Evolutionary conservation across 2,797 vertebrate species (phyloP).

Genomic region (Etheostoma nigrum): DNA sequence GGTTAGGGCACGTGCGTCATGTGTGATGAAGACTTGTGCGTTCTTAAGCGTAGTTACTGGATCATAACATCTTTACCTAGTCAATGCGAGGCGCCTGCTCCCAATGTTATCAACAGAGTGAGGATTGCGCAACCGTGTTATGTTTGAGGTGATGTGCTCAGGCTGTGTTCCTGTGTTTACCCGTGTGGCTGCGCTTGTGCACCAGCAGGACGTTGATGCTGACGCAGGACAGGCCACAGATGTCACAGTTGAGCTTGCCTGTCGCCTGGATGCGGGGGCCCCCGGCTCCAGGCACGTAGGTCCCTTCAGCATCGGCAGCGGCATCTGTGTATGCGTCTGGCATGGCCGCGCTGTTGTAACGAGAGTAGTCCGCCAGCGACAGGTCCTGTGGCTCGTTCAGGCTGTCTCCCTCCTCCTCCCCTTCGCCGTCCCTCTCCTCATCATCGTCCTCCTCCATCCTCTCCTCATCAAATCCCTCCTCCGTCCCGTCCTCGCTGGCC

Average conservation of each 20-base stretch:
- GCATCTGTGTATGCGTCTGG: constrained; percentile 77
- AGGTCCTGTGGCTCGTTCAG: constrained; percentile 81
- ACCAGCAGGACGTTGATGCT: constrained; percentile 97
- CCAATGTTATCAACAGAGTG: constrained; percentile 19
- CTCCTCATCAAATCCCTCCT: constrained; percentile 73
- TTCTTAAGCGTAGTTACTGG: constrained; percentile 3
- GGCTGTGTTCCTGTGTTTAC: constrained; percentile 83
- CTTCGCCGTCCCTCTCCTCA: constrained; percentile 62
- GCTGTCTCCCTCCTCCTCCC: constrained; percentile 69
- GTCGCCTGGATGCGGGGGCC: constrained; percentile 51
- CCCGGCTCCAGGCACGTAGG: constrained; percentile 74
- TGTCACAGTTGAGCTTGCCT: constrained; percentile 93
- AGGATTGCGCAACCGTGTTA: constrained; percentile 46
- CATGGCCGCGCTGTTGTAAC: constrained; percentile 83
- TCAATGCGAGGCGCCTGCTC: constrained; percentile 32
- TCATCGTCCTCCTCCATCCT: constrained; percentile 79
- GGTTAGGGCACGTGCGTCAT: constrained; percentile 36
- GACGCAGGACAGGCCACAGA: constrained; percentile 95
- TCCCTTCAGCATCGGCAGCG: constrained; percentile 73
- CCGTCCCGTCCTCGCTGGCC: constrained; percentile 79
- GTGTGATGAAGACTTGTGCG: constrained; percentile 1
- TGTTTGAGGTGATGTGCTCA: constrained; percentile 63
- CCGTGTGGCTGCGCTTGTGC: constrained; percentile 96
- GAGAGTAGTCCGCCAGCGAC: constrained; percentile 86
- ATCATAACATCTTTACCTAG: constrained; percentile 31